Evolutionary conservation across 2,113 vertebrate species (phyloP).

Genomic region (Heterotilapia buettikoferi): DNA sequence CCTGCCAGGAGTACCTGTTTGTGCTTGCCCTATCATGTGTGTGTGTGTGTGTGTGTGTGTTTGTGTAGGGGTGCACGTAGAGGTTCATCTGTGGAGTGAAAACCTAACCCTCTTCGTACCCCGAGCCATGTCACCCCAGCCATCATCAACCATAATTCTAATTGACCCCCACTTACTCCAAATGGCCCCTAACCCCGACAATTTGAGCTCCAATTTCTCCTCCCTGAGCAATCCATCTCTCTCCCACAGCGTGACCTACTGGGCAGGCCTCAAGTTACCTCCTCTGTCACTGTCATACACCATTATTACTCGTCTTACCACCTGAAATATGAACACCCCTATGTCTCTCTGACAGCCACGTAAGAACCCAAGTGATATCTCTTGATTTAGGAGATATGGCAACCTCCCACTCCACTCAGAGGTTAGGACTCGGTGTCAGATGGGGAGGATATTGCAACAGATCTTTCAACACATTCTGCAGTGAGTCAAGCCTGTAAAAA

Average conservation of each 20-base stretch:
- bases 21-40: background rate
- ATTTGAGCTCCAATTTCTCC: constrained; percentile 55
- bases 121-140: constrained; percentile 23
- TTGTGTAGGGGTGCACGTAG: background rate
- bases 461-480: constrained; percentile 52
- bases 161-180: constrained; percentile 57
- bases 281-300: constrained; percentile 59
- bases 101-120: background rate
- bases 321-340: constrained; percentile 61
- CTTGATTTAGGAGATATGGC: constrained; percentile 47
- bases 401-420: constrained; percentile 7
- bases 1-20: constrained; percentile 21
- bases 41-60: background rate
- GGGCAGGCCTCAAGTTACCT: constrained; percentile 60
- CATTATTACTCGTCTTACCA: constrained; percentile 58
- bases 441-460: constrained; percentile 50
- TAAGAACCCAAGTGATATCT: constrained; percentile 1
- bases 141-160: constrained; percentile 59
- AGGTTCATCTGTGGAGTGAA: background rate
- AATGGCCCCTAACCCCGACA: constrained; percentile 36
- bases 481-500: constrained; percentile 30
- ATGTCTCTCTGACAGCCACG: constrained; percentile 35
- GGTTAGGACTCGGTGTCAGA: constrained; percentile 23
- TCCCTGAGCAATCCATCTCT: constrained; percentile 53
- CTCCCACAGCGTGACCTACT: constrained; percentile 54